A percentile compares a stretch with the other conserved stretches of the same genome.
phyloP scores from a whole-genome alignment of 2,888 invertebrate species.

The Oasisia sp. region DNA sequence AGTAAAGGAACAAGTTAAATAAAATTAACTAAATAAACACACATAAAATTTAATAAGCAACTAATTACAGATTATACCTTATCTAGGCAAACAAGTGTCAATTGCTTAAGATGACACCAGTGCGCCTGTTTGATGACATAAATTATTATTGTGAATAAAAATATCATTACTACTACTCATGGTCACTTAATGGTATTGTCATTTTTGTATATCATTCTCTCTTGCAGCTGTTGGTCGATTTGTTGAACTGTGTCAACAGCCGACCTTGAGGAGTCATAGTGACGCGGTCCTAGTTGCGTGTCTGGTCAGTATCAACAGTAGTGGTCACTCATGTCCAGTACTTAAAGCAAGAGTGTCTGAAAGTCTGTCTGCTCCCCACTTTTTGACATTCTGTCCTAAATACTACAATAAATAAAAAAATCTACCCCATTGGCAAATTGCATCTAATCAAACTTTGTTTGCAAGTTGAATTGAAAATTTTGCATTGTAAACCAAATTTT shows the following conservation, averaged over 20 bases:
- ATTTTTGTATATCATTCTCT: background rate
- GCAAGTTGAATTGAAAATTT: no score
- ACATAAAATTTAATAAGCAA: no score
- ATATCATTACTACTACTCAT: background rate
- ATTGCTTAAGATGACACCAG: background rate
- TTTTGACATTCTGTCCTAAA: no score
- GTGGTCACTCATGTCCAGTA: background rate
- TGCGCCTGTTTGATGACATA: background rate
- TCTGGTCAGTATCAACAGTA: conserved; percentile 67
- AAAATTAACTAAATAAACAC: no score
- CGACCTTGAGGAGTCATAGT: conserved; percentile 73
- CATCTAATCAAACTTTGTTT: no score
- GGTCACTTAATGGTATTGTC: background rate
- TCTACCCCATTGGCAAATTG: no score
- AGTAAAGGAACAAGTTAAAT: no score
- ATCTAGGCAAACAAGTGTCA: background rate
- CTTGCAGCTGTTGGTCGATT: conserved; percentile 66
- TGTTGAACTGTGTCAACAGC: conserved; percentile 77
- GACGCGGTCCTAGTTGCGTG: conserved; percentile 77
- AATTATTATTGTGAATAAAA: no score
- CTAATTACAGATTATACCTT: no score
- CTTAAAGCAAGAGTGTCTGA: background rate
- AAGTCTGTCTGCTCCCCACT: background rate
- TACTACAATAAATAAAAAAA: no score
- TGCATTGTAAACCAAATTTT: no score